Base-by-base conservation (phyloP, 2,888 invertebrate species). In the Tanytarsus gracilentus region DNA sequence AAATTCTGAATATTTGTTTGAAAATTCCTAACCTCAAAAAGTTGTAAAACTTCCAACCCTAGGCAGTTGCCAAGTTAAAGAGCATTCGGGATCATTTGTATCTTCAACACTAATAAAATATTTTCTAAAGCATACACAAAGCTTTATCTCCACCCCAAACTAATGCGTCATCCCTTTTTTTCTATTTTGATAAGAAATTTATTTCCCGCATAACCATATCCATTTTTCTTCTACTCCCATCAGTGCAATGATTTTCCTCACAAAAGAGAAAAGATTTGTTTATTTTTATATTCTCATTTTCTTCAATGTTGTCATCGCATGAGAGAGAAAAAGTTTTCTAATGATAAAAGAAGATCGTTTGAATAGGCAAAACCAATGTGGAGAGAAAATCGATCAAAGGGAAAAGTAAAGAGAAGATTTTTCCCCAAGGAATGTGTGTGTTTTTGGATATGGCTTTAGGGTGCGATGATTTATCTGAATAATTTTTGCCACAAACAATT, bases 211-310 rank as follows among this genome's bases (percentile, higher is more conserved):
- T 16, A 29, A 21, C 51, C n/a, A n/a, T n/a, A n/a, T n/a, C n/a
- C n/a, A n/a, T 51, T 30, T 30, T 51, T 51, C 30, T 30, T 51
- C 51, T 30, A 51, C 18, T 5, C 51, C 50, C 29, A 16, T 21
- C 50, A 23, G 50, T 51, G 51, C 18, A 7, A 8, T 8, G 4
- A n/a, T 39, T 39, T 39, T n/a, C n/a, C n/a, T n/a, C n/a, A n/a
- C n/a, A n/a, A n/a, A n/a, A n/a, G n/a, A n/a, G n/a, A 27, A 25
- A 51, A 27, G 51, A 51, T 51, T 51, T 51, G 51, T 29, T 51
- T 51, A 51, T 51, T 39, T 39, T 39, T n/a, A 5, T 30, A 9
- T 30, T 30, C 9, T 51, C 29, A 9, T 29, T 30, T 51, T 3
- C 23, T 23, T 21, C 11, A 4, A 25, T 18, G 23, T 11, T n/a